Evolutionary conservation across 1,140 invertebrate species (phyloP).

Genomic region (Zaprionus camerounensis): DNA sequence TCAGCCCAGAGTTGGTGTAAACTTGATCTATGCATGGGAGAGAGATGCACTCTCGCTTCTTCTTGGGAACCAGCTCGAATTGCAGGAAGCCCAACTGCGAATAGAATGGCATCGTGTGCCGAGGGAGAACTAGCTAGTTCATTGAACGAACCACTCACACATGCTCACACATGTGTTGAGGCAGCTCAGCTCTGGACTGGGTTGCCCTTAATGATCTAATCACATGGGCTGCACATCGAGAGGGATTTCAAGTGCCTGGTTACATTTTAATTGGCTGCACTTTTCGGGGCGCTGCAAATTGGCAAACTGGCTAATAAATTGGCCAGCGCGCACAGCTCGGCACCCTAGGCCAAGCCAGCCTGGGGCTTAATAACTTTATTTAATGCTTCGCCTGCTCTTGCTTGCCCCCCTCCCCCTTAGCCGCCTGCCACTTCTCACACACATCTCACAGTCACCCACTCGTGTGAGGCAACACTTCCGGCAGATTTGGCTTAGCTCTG

Average conservation of each 20-base stretch:
- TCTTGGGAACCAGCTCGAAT: slow-evolving; percentile 15
- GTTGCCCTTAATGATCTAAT: slow-evolving; percentile 75
- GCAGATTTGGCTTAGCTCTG: slow-evolving; percentile 40
- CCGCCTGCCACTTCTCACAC: not conserved
- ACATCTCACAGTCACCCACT: slow-evolving; percentile 46
- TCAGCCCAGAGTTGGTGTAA: slow-evolving; percentile 61
- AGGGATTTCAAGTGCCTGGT: slow-evolving; percentile 64
- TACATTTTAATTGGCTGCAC: slow-evolving; percentile 77
- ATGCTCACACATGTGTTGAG: not conserved
- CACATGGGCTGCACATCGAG: slow-evolving; percentile 58
- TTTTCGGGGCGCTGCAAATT: slow-evolving; percentile 61
- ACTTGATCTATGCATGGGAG: slow-evolving; percentile 73
- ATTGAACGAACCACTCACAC: slow-evolving; percentile 6
- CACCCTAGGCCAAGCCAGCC: slow-evolving; percentile 15
- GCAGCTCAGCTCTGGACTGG: slow-evolving; percentile 28
- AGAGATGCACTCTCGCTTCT: slow-evolving; percentile 39
- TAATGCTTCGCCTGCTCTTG: slow-evolving; percentile 12
- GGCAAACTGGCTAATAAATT: slow-evolving; percentile 45
- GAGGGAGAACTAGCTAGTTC: slow-evolving; percentile 10
- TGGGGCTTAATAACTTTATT: slow-evolving; percentile 49
- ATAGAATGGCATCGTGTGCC: not conserved
- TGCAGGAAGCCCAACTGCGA: slow-evolving; percentile 9
- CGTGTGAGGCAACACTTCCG: slow-evolving; percentile 50
- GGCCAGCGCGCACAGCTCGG: slow-evolving; percentile 12
- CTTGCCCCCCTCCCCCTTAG: no score